Base-by-base conservation (phyloP, 2,888 invertebrate species). In the Neoscelio sp. region DNA sequence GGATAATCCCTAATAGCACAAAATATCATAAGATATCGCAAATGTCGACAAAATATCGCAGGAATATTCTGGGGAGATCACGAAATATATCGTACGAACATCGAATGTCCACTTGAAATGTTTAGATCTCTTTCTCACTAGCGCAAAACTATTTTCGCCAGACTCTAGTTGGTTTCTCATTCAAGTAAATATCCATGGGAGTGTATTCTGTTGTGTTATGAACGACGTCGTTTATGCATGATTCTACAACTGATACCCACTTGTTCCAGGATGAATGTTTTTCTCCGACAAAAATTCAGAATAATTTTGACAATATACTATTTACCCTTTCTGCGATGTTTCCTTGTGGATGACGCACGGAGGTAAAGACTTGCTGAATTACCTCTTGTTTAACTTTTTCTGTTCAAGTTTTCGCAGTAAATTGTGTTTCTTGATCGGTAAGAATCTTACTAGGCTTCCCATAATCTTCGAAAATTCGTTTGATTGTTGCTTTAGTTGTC, bases 321-420 rank as follows among this genome's bases (percentile, higher is more conserved):
- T 79, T 79, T 0, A 64, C 62, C 1, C 67, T 35, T 30, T 80
- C 76, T 0, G 67, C 76, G 2, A 64, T 50, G 7, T 79, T 79
- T 0, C 44, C 65, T 7, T 79, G 75, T 0, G 71, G 79, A 8
- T 79, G 75, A 3, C 75, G 23, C 0, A 80, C 54, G 0, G 40
- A 71, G 0, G 76, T 73, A 1, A 76, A 35, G 0, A 62, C 62
- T 6, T 50, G 26, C 2, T 20, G 5, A 2, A 80, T 71, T 2
- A 23, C 33, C 6, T 52, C 20, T 2, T 26, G 12, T 10, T 48
- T 7, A 6, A 67, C 13, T n/a, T 30, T 28, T 8, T 46, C 4
- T 0, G 0, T 17, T 75, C 75, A 75, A 2, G 10, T 13, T 1
- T 64, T 35, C 1, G 48, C 12, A 0, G 74, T 75, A 12, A 74